Evolutionary conservation across 2,113 vertebrate species (phyloP).

Genomic region (Etheostoma spectabile): DNA sequence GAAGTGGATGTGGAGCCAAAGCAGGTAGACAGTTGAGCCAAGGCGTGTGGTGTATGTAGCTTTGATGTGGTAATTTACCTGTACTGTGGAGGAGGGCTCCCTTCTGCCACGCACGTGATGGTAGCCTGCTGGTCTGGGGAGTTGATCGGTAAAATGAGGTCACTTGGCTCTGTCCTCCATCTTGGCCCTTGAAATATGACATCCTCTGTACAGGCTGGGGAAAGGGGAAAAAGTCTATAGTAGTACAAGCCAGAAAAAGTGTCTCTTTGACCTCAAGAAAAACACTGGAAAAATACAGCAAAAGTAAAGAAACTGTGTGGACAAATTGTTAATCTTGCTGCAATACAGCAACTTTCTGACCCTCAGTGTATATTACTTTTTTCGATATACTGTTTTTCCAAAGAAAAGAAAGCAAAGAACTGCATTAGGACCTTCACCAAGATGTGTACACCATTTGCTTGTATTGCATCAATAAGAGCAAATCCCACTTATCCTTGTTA

Average conservation of each 20-base stretch:
- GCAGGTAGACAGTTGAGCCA: neutral
- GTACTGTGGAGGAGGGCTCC: slow-evolving; percentile 79
- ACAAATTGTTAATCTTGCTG: slow-evolving; percentile 50
- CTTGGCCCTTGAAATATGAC: slow-evolving; percentile 84
- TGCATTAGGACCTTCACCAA: slow-evolving; percentile 11
- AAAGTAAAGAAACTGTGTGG: slow-evolving; percentile 12
- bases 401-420: slow-evolving; percentile 21
- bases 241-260: slow-evolving; percentile 50
- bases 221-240: slow-evolving; percentile 46
- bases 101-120: slow-evolving; percentile 81
- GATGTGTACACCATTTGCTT: slow-evolving; percentile 43
- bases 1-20: neutral
- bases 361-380: slow-evolving; percentile 39
- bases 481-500: slow-evolving; percentile 36
- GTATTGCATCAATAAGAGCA: slow-evolving; percentile 18
- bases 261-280: slow-evolving; percentile 64
- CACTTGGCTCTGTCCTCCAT: slow-evolving; percentile 83
- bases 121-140: slow-evolving; percentile 80
- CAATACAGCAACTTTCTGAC: slow-evolving; percentile 40
- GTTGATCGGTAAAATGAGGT: slow-evolving; percentile 84
- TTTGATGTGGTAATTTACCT: slow-evolving; percentile 76
- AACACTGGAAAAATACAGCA: slow-evolving; percentile 33
- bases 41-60: slow-evolving; percentile 1
- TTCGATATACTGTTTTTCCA: slow-evolving; percentile 24
- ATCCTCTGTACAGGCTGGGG: slow-evolving; percentile 80